Evolutionary conservation across 1,140 invertebrate species (phyloP).

Genomic region (Bombus sibiricus): DNA sequence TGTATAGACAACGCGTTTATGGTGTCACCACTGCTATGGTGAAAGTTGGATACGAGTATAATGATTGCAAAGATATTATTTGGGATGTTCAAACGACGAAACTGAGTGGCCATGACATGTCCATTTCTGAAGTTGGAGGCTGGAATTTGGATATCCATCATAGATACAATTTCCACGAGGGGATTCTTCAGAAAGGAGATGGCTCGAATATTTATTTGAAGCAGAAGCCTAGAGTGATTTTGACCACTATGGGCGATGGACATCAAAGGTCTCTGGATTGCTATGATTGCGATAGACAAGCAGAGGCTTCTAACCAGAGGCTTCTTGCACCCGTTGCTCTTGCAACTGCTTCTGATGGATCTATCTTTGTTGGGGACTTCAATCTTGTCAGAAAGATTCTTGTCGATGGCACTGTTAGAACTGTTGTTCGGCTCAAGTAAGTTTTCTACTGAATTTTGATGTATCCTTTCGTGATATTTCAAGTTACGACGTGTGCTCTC

Average conservation of each 20-base stretch:
- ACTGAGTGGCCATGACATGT: conserved; percentile 97
- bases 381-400: conserved; percentile 96
- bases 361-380: conserved; percentile 97
- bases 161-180: conserved; percentile 98
- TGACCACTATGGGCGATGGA: conserved; percentile 97
- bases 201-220: conserved; percentile 98
- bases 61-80: conserved; percentile 95
- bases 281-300: conserved; percentile 91
- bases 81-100: conserved; percentile 98
- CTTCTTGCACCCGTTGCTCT: conserved; percentile 96
- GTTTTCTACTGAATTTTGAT: conserved; percentile 68
- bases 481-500: no score
- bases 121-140: conserved; percentile 96
- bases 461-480: not conserved
- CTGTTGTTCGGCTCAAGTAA: conserved; percentile 95
- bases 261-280: conserved; percentile 93
- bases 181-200: conserved; percentile 98
- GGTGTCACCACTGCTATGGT: conserved; percentile 95
- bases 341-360: conserved; percentile 95
- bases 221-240: conserved; percentile 94
- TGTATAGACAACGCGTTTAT: conserved; percentile 97
- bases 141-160: conserved; percentile 99
- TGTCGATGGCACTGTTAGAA: conserved; percentile 93
- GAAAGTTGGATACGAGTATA: conserved; percentile 98
- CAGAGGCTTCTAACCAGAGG: conserved; percentile 90